These are phyloP conservation scores for Platyscelio sp. DNA, from an alignment of 2,888 invertebrate species.

Conservation along the genomic window DNA sequence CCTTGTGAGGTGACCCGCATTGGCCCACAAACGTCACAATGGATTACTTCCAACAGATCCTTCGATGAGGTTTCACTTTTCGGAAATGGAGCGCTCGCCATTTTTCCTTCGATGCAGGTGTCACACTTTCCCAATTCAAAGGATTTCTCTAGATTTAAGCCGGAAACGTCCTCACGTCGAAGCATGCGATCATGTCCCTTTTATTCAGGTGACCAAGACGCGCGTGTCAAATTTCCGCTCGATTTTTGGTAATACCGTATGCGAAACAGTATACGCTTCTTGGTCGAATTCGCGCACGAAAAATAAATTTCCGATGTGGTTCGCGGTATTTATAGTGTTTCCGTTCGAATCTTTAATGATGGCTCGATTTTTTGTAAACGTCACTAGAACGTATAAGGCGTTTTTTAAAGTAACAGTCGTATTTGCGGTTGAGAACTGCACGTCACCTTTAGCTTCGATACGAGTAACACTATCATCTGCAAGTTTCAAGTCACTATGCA, in stretches of 20 bases:
- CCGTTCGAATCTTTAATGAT: slow-evolving; percentile 37
- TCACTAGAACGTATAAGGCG: slow-evolving; percentile 40
- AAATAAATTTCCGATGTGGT: slow-evolving; percentile 64
- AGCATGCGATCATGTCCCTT: slow-evolving; percentile 27
- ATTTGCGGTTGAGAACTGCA: background rate
- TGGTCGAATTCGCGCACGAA: slow-evolving; percentile 24
- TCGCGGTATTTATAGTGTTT: slow-evolving; percentile 26
- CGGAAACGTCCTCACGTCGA: background rate
- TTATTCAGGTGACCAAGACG: slow-evolving; percentile 58
- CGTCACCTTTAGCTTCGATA: slow-evolving; percentile 21
- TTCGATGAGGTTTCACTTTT: background rate
- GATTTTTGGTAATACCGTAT: background rate
- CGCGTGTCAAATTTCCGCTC: slow-evolving; percentile 48
- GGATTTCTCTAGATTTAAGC: background rate
- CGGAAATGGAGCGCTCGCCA: background rate
- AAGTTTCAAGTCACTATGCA: background rate
- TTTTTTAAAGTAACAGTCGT: background rate
- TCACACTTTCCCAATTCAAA: background rate
- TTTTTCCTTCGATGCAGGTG: background rate
- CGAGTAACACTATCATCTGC: background rate
- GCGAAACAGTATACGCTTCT: background rate
- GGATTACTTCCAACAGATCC: slow-evolving; percentile 44
- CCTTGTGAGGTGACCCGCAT: background rate
- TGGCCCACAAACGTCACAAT: background rate
- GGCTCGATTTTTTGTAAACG: slow-evolving; percentile 47